phyloP scores from a whole-genome alignment of 1,140 invertebrate species.

The Sarcophaga peregrina region DNA sequence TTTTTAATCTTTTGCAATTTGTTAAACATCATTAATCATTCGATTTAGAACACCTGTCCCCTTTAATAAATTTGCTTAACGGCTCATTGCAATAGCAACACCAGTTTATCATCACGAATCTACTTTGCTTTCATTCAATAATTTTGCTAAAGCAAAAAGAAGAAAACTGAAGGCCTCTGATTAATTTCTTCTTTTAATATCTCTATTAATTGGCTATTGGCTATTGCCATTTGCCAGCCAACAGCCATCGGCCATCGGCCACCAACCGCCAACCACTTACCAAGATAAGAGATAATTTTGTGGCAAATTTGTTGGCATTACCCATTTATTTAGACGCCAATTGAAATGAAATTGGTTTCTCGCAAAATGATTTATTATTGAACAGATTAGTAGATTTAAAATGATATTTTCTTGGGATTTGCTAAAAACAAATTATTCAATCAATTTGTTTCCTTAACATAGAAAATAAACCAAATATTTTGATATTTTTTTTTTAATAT shows the following conservation, averaged over 20 bases:
- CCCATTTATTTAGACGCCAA: neutral
- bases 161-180: neutral
- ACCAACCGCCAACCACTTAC: neutral
- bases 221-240: neutral
- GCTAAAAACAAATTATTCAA: constrained; percentile 35
- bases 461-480: too few relatives aligned
- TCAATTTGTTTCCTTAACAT: neutral
- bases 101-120: neutral
- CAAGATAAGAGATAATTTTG: constrained; percentile 33
- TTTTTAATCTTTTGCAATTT: neutral
- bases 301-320: constrained; percentile 1
- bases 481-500: neutral
- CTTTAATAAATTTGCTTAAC: neutral
- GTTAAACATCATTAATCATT: neutral
- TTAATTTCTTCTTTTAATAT: constrained; percentile 9
- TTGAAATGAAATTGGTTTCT: neutral
- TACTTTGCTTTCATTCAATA: too few relatives aligned
- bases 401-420: constrained; percentile 35
- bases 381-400: constrained; percentile 37
- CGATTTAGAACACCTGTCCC: neutral
- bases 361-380: constrained; percentile 22
- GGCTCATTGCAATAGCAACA: neutral
- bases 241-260: neutral
- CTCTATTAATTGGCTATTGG: constrained; percentile 9
- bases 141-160: too few relatives aligned